phyloP scores from a whole-genome alignment of 2,797 vertebrate genomes.

The Sebastes minor region DNA sequence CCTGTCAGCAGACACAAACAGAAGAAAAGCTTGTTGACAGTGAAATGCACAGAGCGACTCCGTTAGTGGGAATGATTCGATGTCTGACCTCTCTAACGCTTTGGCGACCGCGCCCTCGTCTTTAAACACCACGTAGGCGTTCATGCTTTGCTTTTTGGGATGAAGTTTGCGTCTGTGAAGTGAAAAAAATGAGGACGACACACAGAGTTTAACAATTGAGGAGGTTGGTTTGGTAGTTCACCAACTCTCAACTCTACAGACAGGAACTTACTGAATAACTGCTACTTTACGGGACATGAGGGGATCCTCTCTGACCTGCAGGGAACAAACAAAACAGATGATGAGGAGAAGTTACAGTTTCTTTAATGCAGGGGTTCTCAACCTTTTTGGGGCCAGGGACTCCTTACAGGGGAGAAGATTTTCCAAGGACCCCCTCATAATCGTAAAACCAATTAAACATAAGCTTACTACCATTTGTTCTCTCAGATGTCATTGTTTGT shows the following conservation, averaged over 20 bases:
- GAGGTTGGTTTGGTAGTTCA: rapidly evolving
- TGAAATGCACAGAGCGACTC: rapidly evolving
- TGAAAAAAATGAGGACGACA: no score
- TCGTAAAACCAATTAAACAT: no score
- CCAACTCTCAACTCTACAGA: no score
- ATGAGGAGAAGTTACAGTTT: no score
- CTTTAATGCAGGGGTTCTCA: no score
- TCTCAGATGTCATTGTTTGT: no score
- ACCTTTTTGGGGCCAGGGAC: no score
- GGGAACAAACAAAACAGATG: constrained; percentile 13
- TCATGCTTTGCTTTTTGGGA: constrained; percentile 88
- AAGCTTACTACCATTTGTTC: no score
- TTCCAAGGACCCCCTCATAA: no score
- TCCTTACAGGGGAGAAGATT: no score
- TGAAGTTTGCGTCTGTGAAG: constrained; percentile 87
- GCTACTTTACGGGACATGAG: constrained; percentile 88
- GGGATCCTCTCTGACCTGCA: constrained; percentile 90
- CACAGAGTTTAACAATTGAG: not conserved
- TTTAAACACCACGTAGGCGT: constrained; percentile 93
- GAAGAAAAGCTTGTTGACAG: not conserved
- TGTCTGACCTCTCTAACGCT: constrained; percentile 85
- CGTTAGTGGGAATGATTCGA: rapidly evolving
- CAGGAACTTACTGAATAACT: constrained; percentile 82
- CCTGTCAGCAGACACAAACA: constrained; percentile 69
- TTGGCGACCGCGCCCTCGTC: constrained; percentile 78